Percentiles rank a stretch among this genome's conserved stretches.
phyloP scores from a whole-genome alignment of 2,888 invertebrate species.

The Strigamia transsilvanica region DNA sequence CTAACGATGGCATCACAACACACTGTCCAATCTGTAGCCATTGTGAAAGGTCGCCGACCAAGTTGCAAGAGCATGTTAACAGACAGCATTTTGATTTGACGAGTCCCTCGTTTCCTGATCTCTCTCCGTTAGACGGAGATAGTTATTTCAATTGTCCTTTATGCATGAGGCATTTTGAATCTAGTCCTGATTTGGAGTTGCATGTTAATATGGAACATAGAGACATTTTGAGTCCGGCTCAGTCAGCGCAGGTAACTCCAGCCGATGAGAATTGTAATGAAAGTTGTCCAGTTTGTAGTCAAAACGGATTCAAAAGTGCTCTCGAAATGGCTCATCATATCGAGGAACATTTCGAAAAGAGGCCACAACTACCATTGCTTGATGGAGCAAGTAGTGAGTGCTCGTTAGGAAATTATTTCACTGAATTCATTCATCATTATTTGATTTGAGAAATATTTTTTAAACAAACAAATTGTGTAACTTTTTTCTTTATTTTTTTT shows the following conservation, averaged over 20 bases:
- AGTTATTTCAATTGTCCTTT: conserved; percentile 77
- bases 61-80: conserved; percentile 84
- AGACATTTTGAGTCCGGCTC: conserved; percentile 76
- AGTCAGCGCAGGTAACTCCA: conserved; percentile 50
- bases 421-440: neutral
- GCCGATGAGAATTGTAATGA: conserved; percentile 56
- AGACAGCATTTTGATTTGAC: conserved; percentile 83
- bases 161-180: conserved; percentile 74
- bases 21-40: conserved; percentile 82
- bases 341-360: conserved; percentile 76
- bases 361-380: conserved; percentile 59
- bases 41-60: conserved; percentile 75
- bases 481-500: neutral
- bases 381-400: conserved; percentile 57
- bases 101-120: conserved; percentile 69
- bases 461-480: too few relatives aligned
- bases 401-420: conserved; percentile 43
- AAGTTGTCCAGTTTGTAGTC: conserved; percentile 63
- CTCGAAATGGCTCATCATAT: conserved; percentile 76
- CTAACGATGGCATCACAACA: conserved; percentile 56
- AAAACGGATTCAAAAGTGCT: conserved; percentile 61
- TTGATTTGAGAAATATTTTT: neutral
- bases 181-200: conserved; percentile 75
- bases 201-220: conserved; percentile 87
- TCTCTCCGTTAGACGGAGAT: conserved; percentile 56